These are phyloP conservation scores for Pangasius macronema DNA, from an alignment of 2,797 vertebrate species.

Conservation along the genomic window DNA sequence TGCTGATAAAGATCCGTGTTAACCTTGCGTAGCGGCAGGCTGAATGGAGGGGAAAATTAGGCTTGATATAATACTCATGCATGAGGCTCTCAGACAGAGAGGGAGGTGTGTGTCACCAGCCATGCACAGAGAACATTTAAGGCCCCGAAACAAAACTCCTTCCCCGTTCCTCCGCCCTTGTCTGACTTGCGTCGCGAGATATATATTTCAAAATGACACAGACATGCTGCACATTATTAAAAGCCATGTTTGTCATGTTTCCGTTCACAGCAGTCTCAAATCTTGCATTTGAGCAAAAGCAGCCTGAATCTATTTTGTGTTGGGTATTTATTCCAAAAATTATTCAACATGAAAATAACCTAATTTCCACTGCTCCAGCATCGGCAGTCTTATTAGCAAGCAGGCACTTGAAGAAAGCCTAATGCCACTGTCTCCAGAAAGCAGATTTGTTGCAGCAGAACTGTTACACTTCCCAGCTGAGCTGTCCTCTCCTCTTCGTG, in stretches of 20 bases:
- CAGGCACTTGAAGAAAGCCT: slow-evolving; percentile 31
- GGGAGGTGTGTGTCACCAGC: slow-evolving; percentile 54
- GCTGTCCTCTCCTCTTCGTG: slow-evolving; percentile 15
- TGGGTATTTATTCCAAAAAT: slow-evolving; percentile 39
- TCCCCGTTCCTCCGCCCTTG: slow-evolving; percentile 46
- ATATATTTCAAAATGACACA: slow-evolving; percentile 47
- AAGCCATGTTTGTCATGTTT: slow-evolving; percentile 52
- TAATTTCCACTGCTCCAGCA: slow-evolving; percentile 30
- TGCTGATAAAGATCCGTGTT: slow-evolving; percentile 63
- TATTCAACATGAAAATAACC: slow-evolving; percentile 33
- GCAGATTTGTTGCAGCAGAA: slow-evolving; percentile 31
- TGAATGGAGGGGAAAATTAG: slow-evolving; percentile 83
- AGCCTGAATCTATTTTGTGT: slow-evolving; percentile 15
- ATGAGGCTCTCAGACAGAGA: slow-evolving; percentile 59
- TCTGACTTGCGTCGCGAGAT: slow-evolving; percentile 38
- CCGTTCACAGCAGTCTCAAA: slow-evolving; percentile 32
- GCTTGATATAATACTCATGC: slow-evolving; percentile 78
- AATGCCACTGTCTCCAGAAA: slow-evolving; percentile 12
- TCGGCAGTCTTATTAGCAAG: slow-evolving; percentile 25
- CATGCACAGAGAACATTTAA: slow-evolving; percentile 55
- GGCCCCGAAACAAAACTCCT: slow-evolving; percentile 51
- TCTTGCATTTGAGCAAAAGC: slow-evolving; percentile 30
- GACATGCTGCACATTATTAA: slow-evolving; percentile 48
- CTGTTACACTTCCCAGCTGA: slow-evolving; percentile 38
- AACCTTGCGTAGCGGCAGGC: slow-evolving; percentile 66